These are phyloP conservation scores for Castor canadensis DNA, from an alignment of 2,113 vertebrate species.

Conservation along the genomic window DNA sequence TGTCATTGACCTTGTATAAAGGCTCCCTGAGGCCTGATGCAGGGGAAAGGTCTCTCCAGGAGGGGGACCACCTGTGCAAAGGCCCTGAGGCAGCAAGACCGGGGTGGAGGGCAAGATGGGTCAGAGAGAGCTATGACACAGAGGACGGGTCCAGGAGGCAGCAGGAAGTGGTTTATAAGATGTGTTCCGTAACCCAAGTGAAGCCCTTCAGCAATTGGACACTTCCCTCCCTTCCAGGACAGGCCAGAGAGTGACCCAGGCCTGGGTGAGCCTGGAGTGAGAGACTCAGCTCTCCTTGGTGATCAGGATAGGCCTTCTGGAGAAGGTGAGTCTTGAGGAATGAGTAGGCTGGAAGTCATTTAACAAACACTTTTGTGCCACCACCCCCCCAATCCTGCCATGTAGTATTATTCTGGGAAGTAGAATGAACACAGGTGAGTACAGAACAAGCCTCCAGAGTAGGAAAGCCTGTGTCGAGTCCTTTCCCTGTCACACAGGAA, in stretches of 20 bases:
- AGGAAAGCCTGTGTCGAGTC: background rate
- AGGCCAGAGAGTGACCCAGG: background rate
- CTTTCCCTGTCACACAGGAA: background rate
- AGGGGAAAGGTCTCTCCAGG: background rate
- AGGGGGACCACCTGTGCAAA: background rate
- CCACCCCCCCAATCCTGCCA: background rate
- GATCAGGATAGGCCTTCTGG: background rate
- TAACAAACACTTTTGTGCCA: background rate
- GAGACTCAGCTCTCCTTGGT: background rate
- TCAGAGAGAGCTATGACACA: background rate
- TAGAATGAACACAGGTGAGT: background rate
- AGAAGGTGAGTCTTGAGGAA: background rate
- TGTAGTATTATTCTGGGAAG: background rate
- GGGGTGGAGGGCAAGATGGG: background rate
- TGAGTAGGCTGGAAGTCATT: slow-evolving; percentile 16
- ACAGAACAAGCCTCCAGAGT: background rate
- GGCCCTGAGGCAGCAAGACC: background rate
- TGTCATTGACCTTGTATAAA: background rate
- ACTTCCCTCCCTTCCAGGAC: background rate
- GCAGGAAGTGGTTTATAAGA: background rate
- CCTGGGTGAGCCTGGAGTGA: background rate
- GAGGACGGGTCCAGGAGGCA: background rate
- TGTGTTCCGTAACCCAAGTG: background rate
- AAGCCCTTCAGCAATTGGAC: background rate
- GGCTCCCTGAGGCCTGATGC: background rate